A percentile compares a stretch with the other conserved stretches of the same genome.
These are phyloP conservation scores for Halcyon malimbica DNA, from an alignment of 2,113 vertebrate species.

Conservation along the genomic window DNA sequence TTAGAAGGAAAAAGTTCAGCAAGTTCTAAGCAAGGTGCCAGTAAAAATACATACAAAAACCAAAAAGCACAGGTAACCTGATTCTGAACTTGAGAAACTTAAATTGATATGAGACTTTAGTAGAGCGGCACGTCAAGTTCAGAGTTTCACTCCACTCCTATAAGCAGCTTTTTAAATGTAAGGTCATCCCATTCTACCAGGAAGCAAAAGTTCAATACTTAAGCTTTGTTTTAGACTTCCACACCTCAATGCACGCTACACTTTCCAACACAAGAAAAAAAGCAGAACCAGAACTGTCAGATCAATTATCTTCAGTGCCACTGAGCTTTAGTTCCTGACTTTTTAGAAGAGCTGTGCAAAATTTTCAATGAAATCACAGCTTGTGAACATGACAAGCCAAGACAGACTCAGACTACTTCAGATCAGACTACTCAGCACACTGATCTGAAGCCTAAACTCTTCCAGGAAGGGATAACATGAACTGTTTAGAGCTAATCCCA, in stretches of 20 bases:
- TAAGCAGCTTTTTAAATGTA: neutral
- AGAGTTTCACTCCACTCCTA: neutral
- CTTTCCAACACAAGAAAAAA: neutral
- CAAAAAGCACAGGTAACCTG: neutral
- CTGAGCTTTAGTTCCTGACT: neutral
- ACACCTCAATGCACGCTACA: neutral
- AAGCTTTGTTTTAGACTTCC: neutral
- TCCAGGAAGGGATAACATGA: slow-evolving; percentile 1
- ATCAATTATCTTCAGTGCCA: neutral
- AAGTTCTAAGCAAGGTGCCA: neutral
- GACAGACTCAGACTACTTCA: neutral
- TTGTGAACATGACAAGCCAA: neutral
- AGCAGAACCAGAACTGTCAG: neutral
- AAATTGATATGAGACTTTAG: neutral
- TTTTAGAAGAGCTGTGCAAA: neutral
- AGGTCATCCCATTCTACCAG: neutral
- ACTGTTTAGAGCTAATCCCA: neutral
- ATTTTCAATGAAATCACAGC: neutral
- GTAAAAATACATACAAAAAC: neutral
- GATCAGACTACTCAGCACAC: neutral
- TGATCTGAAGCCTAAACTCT: neutral
- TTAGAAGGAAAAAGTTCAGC: neutral
- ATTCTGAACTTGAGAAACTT: neutral
- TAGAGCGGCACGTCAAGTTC: neutral
- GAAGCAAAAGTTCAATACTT: neutral